These are phyloP conservation scores for Sinotaia quadrata DNA, from an alignment of 2,888 invertebrate genomes.

Conservation along the genomic window DNA sequence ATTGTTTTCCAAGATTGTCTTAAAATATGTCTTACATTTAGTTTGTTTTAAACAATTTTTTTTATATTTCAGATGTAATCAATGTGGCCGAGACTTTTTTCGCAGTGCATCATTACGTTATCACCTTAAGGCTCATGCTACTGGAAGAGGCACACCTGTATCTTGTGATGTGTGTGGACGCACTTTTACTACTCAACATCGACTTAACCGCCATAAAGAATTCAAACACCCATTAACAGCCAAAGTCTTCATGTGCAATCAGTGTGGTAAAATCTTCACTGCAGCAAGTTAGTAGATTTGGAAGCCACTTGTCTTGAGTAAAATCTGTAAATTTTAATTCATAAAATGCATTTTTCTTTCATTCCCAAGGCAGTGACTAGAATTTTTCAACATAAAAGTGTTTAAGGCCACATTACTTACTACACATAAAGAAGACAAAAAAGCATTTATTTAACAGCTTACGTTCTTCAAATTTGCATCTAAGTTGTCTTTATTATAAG, in stretches of 20 bases:
- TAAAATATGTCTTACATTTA: no score
- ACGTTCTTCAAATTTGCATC: no score
- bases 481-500: no score
- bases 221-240: constrained; percentile 53
- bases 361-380: neutral
- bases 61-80: constrained; percentile 47
- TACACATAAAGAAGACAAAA: no score
- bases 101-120: constrained; percentile 52
- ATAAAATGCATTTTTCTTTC: no score
- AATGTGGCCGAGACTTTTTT: constrained; percentile 53
- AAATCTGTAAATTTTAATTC: no score
- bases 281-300: constrained; percentile 50
- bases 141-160: constrained; percentile 47
- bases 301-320: no score
- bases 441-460: no score
- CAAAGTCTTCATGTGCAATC: constrained; percentile 52
- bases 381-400: neutral
- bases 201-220: constrained; percentile 51
- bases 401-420: neutral
- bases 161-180: constrained; percentile 54
- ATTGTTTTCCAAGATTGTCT: no score
- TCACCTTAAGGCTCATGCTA: constrained; percentile 55
- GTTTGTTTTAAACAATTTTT: no score
- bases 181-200: constrained; percentile 47
- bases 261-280: constrained; percentile 53